A percentile compares a stretch with the other conserved stretches of the same genome.
phyloP scores from a whole-genome alignment of 2,113 vertebrate species.

The Boleophthalmus pectinirostris region DNA sequence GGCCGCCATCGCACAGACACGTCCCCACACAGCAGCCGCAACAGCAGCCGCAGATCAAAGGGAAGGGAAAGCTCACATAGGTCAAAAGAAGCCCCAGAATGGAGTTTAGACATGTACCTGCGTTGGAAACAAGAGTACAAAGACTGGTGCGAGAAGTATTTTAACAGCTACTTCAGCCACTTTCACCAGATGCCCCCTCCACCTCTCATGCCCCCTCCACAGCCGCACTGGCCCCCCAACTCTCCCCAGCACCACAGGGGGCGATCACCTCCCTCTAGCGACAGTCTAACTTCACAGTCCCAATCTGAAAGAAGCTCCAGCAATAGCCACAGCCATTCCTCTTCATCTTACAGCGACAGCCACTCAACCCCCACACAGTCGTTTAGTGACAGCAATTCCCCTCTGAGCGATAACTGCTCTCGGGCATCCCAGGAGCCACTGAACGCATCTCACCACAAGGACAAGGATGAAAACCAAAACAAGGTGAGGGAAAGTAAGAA shows the following conservation, averaged over 20 bases:
- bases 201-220: conserved; percentile 67
- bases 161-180: conserved; percentile 80
- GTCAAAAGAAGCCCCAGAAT: not conserved
- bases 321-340: conserved; percentile 76
- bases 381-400: conserved; percentile 72
- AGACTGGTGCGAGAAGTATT: conserved; percentile 95
- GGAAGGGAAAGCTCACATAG: conserved; percentile 6
- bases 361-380: conserved; percentile 72
- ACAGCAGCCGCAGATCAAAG: conserved; percentile 14
- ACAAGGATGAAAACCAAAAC: conserved; percentile 4
- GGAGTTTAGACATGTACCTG: conserved; percentile 70
- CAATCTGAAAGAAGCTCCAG: conserved; percentile 75
- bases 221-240: conserved; percentile 38
- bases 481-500: conserved; percentile 75
- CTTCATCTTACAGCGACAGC: conserved; percentile 69
- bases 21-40: conserved; percentile 61
- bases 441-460: conserved; percentile 54
- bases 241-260: conserved; percentile 62
- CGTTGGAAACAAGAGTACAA: conserved; percentile 92
- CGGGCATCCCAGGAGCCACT: conserved; percentile 16
- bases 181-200: conserved; percentile 78
- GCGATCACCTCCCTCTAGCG: conserved; percentile 72
- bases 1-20: conserved; percentile 45
- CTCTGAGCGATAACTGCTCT: conserved; percentile 22
- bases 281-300: conserved; percentile 39